These are phyloP conservation scores for Danaus chrysippus DNA, from an alignment of 2,888 invertebrate genomes.

Conservation along the genomic window DNA sequence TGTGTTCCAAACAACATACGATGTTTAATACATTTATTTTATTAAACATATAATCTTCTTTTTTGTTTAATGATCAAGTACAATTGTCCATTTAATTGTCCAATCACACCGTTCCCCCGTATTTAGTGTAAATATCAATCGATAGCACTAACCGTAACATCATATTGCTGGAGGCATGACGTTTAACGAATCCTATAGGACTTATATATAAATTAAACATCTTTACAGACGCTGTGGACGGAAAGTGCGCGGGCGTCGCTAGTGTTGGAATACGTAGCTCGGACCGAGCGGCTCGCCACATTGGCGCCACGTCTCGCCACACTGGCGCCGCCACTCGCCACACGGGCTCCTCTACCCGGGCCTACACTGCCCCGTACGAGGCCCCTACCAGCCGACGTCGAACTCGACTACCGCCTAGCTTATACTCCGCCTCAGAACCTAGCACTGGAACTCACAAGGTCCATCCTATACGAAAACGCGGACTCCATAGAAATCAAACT, in stretches of 20 bases:
- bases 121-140: too few relatives aligned
- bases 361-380: constrained; percentile 29
- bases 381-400: constrained; percentile 39
- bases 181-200: too few relatives aligned
- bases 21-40: too few relatives aligned
- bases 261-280: constrained; percentile 63
- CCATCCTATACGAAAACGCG: constrained; percentile 61
- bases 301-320: constrained; percentile 38
- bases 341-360: constrained; percentile 39
- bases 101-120: too few relatives aligned
- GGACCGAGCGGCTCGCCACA: constrained; percentile 57
- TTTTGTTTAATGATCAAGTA: too few relatives aligned
- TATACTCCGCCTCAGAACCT: constrained; percentile 60
- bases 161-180: too few relatives aligned
- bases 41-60: too few relatives aligned
- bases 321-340: constrained; percentile 39
- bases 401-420: constrained; percentile 41
- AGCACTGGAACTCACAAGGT: constrained; percentile 52
- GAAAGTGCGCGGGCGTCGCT: constrained; percentile 33
- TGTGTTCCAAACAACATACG: too few relatives aligned
- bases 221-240: constrained; percentile 13
- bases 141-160: too few relatives aligned
- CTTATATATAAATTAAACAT: too few relatives aligned
- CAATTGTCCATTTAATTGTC: too few relatives aligned
- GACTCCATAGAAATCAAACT: constrained; percentile 47